A percentile compares a stretch with the other conserved stretches of the same genome.
These are phyloP conservation scores for Climacteris rufus DNA, from an alignment of 2,113 vertebrate genomes.

Conservation along the genomic window DNA sequence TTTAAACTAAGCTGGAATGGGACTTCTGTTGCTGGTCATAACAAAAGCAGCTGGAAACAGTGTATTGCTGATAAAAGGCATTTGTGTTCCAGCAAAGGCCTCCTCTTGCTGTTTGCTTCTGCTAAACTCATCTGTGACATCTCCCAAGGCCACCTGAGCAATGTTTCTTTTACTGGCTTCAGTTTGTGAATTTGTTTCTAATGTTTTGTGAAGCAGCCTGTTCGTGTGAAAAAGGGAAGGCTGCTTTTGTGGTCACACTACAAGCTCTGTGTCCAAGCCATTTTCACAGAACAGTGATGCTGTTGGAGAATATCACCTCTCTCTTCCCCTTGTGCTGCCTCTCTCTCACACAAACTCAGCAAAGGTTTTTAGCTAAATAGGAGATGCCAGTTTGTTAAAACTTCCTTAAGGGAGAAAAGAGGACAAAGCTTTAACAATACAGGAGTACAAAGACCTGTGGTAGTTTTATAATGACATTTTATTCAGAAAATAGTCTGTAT, in stretches of 20 bases:
- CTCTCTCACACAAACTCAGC: not conserved
- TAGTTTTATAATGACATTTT: constrained; percentile 37
- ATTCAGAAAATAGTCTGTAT: constrained; percentile 29
- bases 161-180: fast-evolving
- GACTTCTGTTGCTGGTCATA: not conserved
- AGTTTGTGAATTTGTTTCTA: not conserved
- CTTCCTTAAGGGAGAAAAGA: not conserved
- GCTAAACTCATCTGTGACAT: fast-evolving
- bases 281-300: not conserved
- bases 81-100: not conserved
- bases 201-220: fast-evolving
- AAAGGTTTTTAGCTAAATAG: not conserved
- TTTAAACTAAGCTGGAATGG: not conserved
- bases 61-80: not conserved
- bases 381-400: not conserved
- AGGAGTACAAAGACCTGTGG: not conserved
- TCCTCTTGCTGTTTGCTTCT: not conserved
- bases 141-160: fast-evolving
- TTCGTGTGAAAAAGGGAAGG: not conserved
- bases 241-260: not conserved
- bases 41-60: not conserved
- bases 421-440: not conserved
- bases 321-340: not conserved
- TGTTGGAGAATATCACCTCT: not conserved
- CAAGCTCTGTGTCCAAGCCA: fast-evolving